phyloP scores from a whole-genome alignment of 1,140 invertebrate species.

The Glomeris maerens region DNA sequence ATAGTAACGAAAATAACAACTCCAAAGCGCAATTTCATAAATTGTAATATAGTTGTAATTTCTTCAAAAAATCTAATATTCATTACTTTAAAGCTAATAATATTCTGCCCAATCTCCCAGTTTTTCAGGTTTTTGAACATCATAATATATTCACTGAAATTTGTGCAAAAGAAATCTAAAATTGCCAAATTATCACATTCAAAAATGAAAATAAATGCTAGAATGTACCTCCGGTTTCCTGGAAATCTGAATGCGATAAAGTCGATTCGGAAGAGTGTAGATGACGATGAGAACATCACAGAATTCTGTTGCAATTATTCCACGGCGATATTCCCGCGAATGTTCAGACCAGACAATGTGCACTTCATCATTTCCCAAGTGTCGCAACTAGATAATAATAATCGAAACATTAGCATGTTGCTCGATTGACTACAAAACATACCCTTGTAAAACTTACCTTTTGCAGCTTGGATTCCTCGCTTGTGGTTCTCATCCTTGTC shows the following conservation, averaged over 20 bases:
- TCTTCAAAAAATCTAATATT: too few relatives aligned
- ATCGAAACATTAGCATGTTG: background rate
- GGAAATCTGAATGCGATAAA: slow-evolving; percentile 68
- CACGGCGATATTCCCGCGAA: slow-evolving; percentile 80
- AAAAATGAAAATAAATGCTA: slow-evolving; percentile 4
- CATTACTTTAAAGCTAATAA: too few relatives aligned
- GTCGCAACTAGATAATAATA: slow-evolving; percentile 52
- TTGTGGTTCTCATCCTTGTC: slow-evolving; percentile 84
- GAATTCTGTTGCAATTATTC: slow-evolving; percentile 97
- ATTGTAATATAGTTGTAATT: too few relatives aligned
- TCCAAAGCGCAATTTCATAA: too few relatives aligned
- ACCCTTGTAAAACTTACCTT: slow-evolving; percentile 46
- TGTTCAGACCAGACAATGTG: slow-evolving; percentile 99
- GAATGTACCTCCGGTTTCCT: slow-evolving; percentile 62
- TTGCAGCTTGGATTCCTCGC: slow-evolving; percentile 67
- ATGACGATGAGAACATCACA: slow-evolving; percentile 96
- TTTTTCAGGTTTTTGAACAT: too few relatives aligned
- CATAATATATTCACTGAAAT: too few relatives aligned
- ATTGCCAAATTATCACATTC: too few relatives aligned
- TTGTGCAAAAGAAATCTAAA: too few relatives aligned
- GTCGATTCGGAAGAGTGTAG: slow-evolving; percentile 70
- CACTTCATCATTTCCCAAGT: slow-evolving; percentile 97
- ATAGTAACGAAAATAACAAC: too few relatives aligned
- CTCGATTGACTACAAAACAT: slow-evolving; percentile 1
- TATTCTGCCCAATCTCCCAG: too few relatives aligned